These are phyloP conservation scores for Thereuonema tuberculata DNA, from an alignment of 1,140 invertebrate genomes.

Conservation along the genomic window DNA sequence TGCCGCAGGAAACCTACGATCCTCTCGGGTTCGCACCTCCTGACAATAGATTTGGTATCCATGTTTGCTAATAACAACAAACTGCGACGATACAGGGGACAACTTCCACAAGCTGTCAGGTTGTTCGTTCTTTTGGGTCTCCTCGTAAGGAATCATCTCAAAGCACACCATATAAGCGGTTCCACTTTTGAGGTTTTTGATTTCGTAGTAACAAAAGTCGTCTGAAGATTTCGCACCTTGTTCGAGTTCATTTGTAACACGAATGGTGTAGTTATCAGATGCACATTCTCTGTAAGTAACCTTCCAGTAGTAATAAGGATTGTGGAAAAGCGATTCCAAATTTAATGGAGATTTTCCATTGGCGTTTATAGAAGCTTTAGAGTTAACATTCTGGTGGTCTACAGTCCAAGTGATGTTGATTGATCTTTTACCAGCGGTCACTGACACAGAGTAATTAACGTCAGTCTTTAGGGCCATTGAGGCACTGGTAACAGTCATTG, in stretches of 20 bases:
- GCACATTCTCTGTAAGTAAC: neutral
- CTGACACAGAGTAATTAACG: too few species aligned
- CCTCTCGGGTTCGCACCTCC: conserved; percentile 10
- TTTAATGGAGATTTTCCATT: neutral
- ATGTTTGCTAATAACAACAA: too few species aligned
- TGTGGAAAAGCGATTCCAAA: neutral
- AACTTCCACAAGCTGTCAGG: neutral
- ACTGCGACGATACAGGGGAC: too few species aligned
- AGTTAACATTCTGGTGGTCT: neutral
- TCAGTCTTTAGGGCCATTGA: too few species aligned
- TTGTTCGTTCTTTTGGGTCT: neutral
- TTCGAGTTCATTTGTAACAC: too few species aligned
- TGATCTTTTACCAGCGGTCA: too few species aligned
- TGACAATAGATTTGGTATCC: too few species aligned
- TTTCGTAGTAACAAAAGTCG: neutral
- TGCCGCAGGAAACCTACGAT: conserved; percentile 1
- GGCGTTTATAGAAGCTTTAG: neutral
- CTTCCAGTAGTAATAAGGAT: neutral
- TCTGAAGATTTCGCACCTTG: neutral
- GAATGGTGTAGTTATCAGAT: neutral
- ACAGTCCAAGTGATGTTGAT: neutral
- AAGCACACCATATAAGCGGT: neutral
- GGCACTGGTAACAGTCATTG: too few species aligned
- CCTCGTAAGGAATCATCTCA: too few species aligned
- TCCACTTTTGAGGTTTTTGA: neutral